phyloP scores from a whole-genome alignment of 2,888 invertebrate species.

The Norana najaformis region DNA sequence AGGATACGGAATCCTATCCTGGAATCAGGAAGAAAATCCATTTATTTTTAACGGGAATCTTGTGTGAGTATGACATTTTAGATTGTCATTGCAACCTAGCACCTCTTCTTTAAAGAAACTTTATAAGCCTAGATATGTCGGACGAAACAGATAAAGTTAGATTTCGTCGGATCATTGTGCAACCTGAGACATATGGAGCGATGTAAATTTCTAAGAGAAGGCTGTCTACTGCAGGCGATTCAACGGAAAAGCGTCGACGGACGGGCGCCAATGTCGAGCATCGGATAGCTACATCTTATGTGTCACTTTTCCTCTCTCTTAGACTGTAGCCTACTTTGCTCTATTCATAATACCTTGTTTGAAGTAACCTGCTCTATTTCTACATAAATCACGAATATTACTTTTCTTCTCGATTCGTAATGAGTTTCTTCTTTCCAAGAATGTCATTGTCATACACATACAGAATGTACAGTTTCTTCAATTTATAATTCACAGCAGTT shows the following conservation, averaged over 20 bases:
- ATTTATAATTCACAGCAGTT: no score
- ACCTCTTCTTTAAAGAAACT: background rate
- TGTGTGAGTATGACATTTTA: conserved; percentile 82
- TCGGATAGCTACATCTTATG: background rate
- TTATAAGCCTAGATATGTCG: background rate
- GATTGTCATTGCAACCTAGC: background rate
- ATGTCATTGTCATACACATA: no score
- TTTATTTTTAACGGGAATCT: conserved; percentile 90
- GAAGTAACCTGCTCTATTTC: no score
- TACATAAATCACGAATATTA: no score
- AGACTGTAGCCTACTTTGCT: no score
- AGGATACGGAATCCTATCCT: conserved; percentile 84
- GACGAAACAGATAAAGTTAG: background rate
- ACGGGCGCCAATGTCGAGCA: background rate
- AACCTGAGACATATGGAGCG: background rate
- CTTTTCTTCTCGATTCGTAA: no score
- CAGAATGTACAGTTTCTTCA: no score
- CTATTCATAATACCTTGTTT: no score
- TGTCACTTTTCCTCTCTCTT: no score
- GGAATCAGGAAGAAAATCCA: conserved; percentile 82
- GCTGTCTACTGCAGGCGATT: no score
- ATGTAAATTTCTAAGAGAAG: no score
- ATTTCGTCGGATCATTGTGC: background rate
- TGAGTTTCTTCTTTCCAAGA: no score
- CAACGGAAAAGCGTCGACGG: background rate